Percentiles rank a stretch among this genome's conserved stretches.
Conservation (phyloP, 2,888 invertebrate genomes). For the Lypha dubia region DNA sequence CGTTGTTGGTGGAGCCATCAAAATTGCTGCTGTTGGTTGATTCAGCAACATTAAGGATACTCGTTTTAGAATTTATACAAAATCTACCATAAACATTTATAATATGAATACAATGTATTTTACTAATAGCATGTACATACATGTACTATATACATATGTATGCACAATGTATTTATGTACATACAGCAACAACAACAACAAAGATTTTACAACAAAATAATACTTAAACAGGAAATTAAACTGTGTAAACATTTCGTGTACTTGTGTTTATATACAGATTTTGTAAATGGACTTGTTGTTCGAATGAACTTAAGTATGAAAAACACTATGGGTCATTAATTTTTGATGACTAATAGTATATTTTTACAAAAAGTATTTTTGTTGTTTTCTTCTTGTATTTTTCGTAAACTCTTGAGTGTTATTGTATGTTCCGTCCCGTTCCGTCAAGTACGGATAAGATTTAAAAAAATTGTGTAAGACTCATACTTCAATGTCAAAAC, state of each 20-base stretch:
- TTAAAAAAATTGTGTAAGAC: background rate
- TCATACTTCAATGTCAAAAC: background rate
- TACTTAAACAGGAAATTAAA: constrained; percentile 62
- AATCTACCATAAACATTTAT: constrained; percentile 39
- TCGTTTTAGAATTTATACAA: constrained; percentile 17
- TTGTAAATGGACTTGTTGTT: constrained; percentile 36
- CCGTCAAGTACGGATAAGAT: background rate
- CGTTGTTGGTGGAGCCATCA: constrained; percentile 5
- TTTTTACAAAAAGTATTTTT: background rate
- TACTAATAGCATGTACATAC: background rate
- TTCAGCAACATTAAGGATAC: constrained; percentile 32
- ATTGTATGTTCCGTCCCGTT: no score
- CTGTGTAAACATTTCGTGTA: constrained; percentile 40
- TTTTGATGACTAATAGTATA: background rate
- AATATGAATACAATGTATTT: constrained; percentile 23
- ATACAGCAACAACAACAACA: background rate
- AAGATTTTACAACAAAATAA: background rate
- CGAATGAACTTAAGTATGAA: constrained; percentile 4
- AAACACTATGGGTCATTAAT: constrained; percentile 41
- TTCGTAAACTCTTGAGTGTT: background rate
- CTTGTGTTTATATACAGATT: constrained; percentile 7
- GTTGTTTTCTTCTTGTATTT: background rate
- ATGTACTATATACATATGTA: no score
- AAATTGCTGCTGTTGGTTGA: background rate
- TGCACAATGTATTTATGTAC: background rate